phyloP scores from a whole-genome alignment of 2,797 vertebrate genomes.

The Tragelaphus eurycerus region DNA sequence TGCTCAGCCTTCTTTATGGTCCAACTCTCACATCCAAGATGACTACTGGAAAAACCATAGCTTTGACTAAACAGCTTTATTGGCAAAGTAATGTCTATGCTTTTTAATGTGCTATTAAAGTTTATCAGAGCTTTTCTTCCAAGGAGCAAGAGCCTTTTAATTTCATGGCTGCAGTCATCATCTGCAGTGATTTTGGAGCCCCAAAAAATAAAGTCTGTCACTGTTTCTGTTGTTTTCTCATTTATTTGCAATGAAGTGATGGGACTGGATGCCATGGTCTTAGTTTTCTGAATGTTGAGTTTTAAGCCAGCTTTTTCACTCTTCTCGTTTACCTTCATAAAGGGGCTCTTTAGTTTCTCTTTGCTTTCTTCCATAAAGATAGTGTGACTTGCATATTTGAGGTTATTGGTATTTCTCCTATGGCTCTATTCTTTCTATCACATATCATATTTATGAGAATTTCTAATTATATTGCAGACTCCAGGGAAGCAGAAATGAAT shows the following conservation, averaged over 20 bases:
- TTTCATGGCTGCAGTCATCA: not conserved
- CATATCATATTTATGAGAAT: not conserved
- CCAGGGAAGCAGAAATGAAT: not conserved
- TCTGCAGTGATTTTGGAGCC: not conserved
- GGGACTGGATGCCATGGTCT: not conserved
- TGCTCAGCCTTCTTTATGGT: not conserved
- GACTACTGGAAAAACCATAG: not conserved
- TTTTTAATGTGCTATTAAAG: not conserved
- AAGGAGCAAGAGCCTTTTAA: not conserved
- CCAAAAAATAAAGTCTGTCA: not conserved
- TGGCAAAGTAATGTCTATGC: not conserved
- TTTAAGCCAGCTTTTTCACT: not conserved
- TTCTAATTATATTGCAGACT: not conserved
- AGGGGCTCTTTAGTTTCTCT: not conserved
- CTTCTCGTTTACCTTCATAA: not conserved
- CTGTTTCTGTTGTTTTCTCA: not conserved
- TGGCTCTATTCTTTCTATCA: not conserved
- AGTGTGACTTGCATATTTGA: not conserved
- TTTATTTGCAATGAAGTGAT: not conserved
- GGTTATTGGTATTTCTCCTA: not conserved
- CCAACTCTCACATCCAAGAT: not conserved
- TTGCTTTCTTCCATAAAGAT: not conserved
- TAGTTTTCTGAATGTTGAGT: not conserved
- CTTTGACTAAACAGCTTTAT: not conserved
- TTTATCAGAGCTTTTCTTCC: not conserved